Base-by-base conservation (phyloP, 2,113 vertebrate species). In the Pyxicephalus adspersus region DNA sequence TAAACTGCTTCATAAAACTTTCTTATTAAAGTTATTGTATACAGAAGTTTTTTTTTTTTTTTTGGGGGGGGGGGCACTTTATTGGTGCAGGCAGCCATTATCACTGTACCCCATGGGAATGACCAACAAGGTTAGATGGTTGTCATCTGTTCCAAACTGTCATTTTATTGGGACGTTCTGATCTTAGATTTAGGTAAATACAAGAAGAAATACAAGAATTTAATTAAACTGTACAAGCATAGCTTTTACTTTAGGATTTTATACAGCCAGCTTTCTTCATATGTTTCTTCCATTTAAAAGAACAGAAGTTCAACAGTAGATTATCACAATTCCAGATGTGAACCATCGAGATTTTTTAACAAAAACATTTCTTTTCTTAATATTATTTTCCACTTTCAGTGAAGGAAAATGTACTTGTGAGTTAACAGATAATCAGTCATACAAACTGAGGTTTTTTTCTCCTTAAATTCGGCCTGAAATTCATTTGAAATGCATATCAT, bases 291-390 rank as follows among this genome's bases (percentile, higher is more conserved):
- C 20, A 29, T 55, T 19, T 28, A 31, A 72, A 57, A 31, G 75
- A 54, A 17, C 75, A 77, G 60, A 65, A 57, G 76, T 51, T 77
- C 18, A 52, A 2, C 26, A 57, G 52, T 58, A 26, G 23, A 71
- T 22, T 26, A 72, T 58, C 11, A 67, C 29, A 67, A 68, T 55
- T 45, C 76, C 64, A 78, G 76, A 78, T 78, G 76, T 78, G 29
- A 58, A 67, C 19, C 17, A 64, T 67, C 60, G 22, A 20, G 60
- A 77, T n/a, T 26, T 64, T 26, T 64, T 7, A 76, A 51, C 17
- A 29, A 51, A 51, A 51, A 4, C 25, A 20, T 51, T 52, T 52
- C 3, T 61, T 61, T 61, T 61, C 1, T 0, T 65, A 25, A 52
- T 70, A 70, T 52, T 70, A 70, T 70, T 52, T 52, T 52, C 45